phyloP scores from a whole-genome alignment of 2,888 invertebrate species.

The Leptinotarsa juncta region DNA sequence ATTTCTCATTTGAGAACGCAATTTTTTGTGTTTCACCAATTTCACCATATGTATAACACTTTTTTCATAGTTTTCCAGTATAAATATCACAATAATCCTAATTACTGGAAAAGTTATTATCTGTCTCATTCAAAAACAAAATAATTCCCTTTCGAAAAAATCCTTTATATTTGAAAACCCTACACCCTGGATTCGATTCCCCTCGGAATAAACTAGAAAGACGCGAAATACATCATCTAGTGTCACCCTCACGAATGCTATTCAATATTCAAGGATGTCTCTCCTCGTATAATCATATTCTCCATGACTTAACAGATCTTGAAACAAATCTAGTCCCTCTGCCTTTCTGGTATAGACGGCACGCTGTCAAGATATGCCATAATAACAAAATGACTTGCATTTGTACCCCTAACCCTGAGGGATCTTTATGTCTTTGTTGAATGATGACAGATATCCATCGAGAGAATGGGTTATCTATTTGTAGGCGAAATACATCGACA shows the following conservation, averaged over 20 bases:
- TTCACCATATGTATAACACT: too few species aligned
- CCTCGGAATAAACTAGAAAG: too few species aligned
- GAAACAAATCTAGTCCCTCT: conserved; percentile 44
- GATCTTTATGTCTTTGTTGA: conserved; percentile 37
- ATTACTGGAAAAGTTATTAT: too few species aligned
- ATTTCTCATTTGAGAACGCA: too few species aligned
- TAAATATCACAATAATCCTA: too few species aligned
- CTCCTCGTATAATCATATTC: conserved; percentile 42
- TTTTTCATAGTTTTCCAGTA: too few species aligned
- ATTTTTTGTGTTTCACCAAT: too few species aligned
- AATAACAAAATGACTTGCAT: conserved; percentile 40
- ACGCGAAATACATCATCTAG: background rate
- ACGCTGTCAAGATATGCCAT: conserved; percentile 32
- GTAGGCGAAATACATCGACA: conserved; percentile 34
- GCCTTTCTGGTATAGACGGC: conserved; percentile 27
- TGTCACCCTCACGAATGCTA: conserved; percentile 7
- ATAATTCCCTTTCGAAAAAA: too few species aligned
- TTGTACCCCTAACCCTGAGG: conserved; percentile 30
- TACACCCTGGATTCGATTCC: background rate
- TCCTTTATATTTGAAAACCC: background rate
- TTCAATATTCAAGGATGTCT: conserved; percentile 36
- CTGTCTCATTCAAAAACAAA: too few species aligned
- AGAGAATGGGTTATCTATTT: conserved; percentile 35
- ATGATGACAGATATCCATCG: conserved; percentile 42
- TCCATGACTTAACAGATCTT: conserved; percentile 46